Evolutionary conservation across 2,888 invertebrate species (phyloP), one percentile per base, ranked within the genome.

Genomic region (Acrobasis consociella): DNA sequence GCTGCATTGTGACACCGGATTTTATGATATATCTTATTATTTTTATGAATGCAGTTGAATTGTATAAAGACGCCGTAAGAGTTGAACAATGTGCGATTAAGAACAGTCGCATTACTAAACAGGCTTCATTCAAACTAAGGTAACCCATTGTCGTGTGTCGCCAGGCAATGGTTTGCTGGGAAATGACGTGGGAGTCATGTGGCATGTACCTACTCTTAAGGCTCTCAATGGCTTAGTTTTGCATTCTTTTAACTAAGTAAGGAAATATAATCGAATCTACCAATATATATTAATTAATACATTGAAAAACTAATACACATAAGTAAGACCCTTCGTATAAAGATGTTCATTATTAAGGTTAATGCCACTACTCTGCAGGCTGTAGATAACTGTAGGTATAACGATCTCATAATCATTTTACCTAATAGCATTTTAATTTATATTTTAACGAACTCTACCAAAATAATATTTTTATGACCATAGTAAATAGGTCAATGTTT

Each of bases 21-120:
- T 37, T n/a, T 10, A 37, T 42, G 10, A 15, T 53, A 42, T 9
- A 52, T 15, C 53, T 46, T 22, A 46, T 49, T 53, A 49, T 31
- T 37, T 61, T 61, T 61, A 38, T 9, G 15, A 52, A 31, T 17
- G 46, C 9, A 60, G 62, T 55, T 61, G 56, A 62, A 67, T 70
- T 65, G 49, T 65, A 67, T 69, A 67, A 64, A 73, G 69, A 69
- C 64, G 65, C 67, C 60, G 69, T 60, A 61, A 60, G 58, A 62
- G 65, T 63, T 63, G 69, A 82, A 85, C 85, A 86, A 86, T 83
- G 67, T 80, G 69, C 72, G 69, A 81, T 84, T 82, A 83, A 71
- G 71, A 71, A 66, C 72, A 68, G 68, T 69, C 67, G 67, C 61
- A 53, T 76, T 75, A 70, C 73, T 71, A 77, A 69, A 77, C 72